Base-by-base conservation (phyloP, 2,888 invertebrate genomes). In the Pyrrhosoma nymphula region DNA sequence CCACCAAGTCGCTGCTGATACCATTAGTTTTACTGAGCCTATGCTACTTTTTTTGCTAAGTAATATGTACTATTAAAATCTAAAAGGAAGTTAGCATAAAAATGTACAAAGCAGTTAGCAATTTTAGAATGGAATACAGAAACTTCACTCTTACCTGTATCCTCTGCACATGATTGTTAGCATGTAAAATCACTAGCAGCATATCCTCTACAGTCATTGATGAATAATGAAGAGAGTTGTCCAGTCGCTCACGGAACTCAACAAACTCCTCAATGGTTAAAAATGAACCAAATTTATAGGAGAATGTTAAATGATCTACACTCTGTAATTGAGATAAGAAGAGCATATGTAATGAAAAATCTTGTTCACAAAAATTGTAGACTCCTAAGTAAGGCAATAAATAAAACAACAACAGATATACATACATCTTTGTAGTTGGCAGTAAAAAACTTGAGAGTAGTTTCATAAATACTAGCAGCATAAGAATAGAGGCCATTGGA, bases 281-380 rank as follows among this genome's bases (percentile, higher is more conserved):
- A 97, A 99, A 99, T 90, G 99, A 99, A 23, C 99, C 99, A 97
- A 98, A 99, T 96, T 99, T 99, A 97, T 99, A 99, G 18, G 99
- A 98, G 96, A 98, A 98, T 56, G 99, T 98, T 95, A 99, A 97
- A 97, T 99, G 99, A 97, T 99, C 99, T 93, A 99, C 98, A 96
- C 99, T 98, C 98, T 99, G 97, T 95, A 97, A 96, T 23, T 95
- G 95, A n/a, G 91, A 95, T 56, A 90, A 88, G 30, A 93, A 95
- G 69, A n/a, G 16, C 4, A 95, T 30, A n/a, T 18, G 14, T 23
- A 69, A 88, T 30, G 47, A 95, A 95, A 82, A 39, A 23, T 89
- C 30, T 69, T 47, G 23, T 75, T 47, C 23, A 93, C 4, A 39
- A 69, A 16, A 93, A 30, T 60, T 60, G 30, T 6, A 56, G 30